Evolutionary conservation across 2,113 vertebrate genomes (phyloP).

Genomic region (Osmerus mordax): DNA sequence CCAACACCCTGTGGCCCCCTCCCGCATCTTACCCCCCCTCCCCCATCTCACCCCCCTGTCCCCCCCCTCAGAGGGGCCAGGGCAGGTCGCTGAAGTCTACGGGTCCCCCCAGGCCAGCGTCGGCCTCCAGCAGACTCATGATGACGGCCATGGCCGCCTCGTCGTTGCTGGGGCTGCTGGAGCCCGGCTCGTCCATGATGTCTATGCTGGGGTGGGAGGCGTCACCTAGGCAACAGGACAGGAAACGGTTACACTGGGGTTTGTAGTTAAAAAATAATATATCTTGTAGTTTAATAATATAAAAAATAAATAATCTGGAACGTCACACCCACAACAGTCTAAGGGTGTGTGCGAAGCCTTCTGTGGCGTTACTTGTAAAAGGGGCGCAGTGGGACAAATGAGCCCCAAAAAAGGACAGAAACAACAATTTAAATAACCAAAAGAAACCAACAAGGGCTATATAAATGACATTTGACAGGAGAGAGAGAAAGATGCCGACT

Average conservation of each 20-base stretch:
- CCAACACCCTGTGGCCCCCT: neutral
- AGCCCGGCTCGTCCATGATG: slow-evolving; percentile 94
- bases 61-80: slow-evolving; percentile 88
- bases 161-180: slow-evolving; percentile 96
- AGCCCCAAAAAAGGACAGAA: no score
- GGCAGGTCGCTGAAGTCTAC: slow-evolving; percentile 99
- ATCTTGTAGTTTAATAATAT: no score
- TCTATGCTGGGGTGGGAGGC: slow-evolving; percentile 94
- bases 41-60: neutral
- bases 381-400: no score
- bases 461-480: no score
- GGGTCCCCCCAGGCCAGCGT: slow-evolving; percentile 93
- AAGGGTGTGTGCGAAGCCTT: no score
- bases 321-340: no score
- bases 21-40: no score
- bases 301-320: neutral
- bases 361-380: no score
- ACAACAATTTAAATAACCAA: no score
- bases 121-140: slow-evolving; percentile 98
- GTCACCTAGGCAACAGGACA: slow-evolving; percentile 73
- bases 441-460: no score
- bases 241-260: no score
- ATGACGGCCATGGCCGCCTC: slow-evolving; percentile 99
- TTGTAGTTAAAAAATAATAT: neutral
- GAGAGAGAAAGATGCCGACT: neutral